These are phyloP conservation scores for Mantis religiosa DNA, from an alignment of 2,888 invertebrate genomes.

Conservation along the genomic window DNA sequence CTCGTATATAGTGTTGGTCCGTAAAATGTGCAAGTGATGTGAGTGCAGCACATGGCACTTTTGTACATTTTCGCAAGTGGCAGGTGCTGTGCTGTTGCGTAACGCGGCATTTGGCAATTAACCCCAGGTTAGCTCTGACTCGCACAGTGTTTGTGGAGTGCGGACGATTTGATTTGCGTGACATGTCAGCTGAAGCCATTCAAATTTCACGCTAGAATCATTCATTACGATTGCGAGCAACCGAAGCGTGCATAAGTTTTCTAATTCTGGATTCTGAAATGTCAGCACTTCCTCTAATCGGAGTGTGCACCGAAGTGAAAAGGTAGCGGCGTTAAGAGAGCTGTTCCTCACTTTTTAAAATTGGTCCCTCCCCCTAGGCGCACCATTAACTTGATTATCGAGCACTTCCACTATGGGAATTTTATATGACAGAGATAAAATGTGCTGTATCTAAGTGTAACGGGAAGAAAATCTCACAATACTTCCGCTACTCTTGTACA, in stretches of 20 bases:
- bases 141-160: not conserved
- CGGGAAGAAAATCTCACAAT: too few species aligned
- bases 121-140: not conserved
- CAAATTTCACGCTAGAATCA: not conserved
- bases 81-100: not conserved
- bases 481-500: too few species aligned
- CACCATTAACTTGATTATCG: too few species aligned
- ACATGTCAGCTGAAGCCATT: not conserved
- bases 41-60: too few species aligned
- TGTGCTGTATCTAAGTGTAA: too few species aligned
- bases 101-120: not conserved
- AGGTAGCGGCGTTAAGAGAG: not conserved
- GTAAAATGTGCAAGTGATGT: too few species aligned
- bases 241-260: not conserved
- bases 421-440: too few species aligned
- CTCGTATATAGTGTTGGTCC: too few species aligned
- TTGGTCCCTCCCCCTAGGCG: not conserved
- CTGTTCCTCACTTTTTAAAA: not conserved
- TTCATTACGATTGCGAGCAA: not conserved
- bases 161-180: not conserved
- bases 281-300: not conserved
- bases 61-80: too few species aligned
- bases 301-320: not conserved
- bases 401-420: too few species aligned
- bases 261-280: not conserved